Conservation (phyloP, 2,113 vertebrate genomes). For the Otis tarda region DNA sequence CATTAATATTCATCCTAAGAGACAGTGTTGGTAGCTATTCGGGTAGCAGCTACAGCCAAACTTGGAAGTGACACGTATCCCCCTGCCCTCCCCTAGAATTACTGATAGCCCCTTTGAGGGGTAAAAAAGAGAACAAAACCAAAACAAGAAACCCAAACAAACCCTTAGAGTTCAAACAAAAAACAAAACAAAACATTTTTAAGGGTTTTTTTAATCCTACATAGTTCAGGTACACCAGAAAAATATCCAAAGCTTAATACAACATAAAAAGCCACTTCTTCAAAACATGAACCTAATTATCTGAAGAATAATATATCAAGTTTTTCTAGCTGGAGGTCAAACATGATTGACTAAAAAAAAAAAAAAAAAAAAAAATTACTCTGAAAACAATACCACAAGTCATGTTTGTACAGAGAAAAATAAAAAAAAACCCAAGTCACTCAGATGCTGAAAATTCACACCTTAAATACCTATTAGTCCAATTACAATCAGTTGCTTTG, state of each 20-base stretch:
- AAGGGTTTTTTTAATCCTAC: neutral
- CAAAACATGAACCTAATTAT: neutral
- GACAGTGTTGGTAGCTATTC: neutral
- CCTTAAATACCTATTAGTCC: neutral
- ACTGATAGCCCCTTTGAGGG: fast-evolving
- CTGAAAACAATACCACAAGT: neutral
- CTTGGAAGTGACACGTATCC: neutral
- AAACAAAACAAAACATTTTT: neutral
- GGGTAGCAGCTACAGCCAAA: neutral
- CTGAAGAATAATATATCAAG: neutral
- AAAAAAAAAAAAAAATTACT: neutral
- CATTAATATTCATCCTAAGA: neutral
- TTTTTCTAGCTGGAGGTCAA: neutral
- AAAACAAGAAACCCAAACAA: neutral
- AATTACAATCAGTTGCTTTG: neutral
- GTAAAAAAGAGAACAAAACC: neutral
- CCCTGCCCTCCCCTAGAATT: neutral
- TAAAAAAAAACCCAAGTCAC: too few species aligned
- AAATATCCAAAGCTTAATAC: neutral
- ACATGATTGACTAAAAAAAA: neutral
- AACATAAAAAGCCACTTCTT: neutral
- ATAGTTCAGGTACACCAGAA: neutral
- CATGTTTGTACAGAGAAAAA: neutral
- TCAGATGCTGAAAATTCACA: neutral
- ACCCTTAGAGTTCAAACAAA: neutral